These are phyloP conservation scores for Ladona fulva DNA, from an alignment of 1,140 invertebrate species.

Conservation along the genomic window DNA sequence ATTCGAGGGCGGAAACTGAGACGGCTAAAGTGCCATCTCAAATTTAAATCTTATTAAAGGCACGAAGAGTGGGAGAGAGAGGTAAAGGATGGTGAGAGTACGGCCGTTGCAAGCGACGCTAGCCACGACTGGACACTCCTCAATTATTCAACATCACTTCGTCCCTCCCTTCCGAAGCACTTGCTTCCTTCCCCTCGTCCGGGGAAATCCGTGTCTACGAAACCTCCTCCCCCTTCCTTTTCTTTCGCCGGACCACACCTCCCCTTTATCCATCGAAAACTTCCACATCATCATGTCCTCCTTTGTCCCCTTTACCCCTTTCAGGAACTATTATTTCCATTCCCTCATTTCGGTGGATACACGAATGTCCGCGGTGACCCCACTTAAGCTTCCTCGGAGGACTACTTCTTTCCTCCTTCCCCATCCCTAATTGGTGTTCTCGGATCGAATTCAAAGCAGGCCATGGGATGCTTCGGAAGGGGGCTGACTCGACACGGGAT, in stretches of 20 bases:
- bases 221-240: background rate
- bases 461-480: background rate
- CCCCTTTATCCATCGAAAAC: background rate
- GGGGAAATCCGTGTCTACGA: background rate
- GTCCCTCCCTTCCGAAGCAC: background rate
- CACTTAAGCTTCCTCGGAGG: background rate
- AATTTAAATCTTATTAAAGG: background rate
- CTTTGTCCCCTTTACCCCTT: background rate
- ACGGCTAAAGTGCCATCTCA: too few species aligned
- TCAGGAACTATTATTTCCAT: background rate
- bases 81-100: background rate
- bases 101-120: background rate
- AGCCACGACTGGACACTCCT: background rate
- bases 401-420: background rate
- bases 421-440: background rate
- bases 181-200: background rate
- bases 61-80: background rate
- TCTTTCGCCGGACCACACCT: too few species aligned
- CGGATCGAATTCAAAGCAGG: conserved; percentile 7
- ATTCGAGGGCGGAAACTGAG: too few species aligned
- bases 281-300: background rate
- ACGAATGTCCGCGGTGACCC: background rate
- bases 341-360: background rate
- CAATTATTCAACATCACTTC: background rate
- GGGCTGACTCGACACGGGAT: background rate